Evolutionary conservation across 2,113 vertebrate species (phyloP).

Genomic region (Ciconia boyciana): DNA sequence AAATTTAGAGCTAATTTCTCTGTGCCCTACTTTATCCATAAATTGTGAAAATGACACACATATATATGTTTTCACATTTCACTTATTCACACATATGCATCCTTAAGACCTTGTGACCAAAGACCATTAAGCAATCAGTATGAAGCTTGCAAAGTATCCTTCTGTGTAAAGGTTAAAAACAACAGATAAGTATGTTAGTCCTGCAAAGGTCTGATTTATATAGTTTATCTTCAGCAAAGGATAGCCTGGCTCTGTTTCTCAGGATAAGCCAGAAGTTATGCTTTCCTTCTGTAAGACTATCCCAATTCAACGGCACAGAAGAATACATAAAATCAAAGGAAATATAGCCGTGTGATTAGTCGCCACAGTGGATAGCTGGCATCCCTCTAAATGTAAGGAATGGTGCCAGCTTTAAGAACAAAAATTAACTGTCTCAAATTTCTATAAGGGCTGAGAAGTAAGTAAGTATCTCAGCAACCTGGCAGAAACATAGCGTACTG

Average conservation of each 20-base stretch:
- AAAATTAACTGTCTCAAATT: not conserved
- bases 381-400: not conserved
- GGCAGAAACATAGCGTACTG: not conserved
- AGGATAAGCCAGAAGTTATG: not conserved
- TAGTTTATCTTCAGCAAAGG: not conserved
- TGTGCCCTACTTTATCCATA: fast-evolving
- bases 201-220: not conserved
- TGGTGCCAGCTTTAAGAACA: not conserved
- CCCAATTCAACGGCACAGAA: not conserved
- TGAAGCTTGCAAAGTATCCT: not conserved
- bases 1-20: not conserved
- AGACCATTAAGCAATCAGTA: not conserved
- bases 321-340: not conserved
- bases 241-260: not conserved
- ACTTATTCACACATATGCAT: not conserved
- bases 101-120: not conserved
- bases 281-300: not conserved
- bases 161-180: not conserved
- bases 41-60: not conserved
- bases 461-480: not conserved
- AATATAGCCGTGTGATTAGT: not conserved
- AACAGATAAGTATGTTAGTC: not conserved
- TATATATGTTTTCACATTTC: fast-evolving
- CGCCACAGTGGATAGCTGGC: not conserved
- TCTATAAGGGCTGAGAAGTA: not conserved